Conservation (phyloP, 2,113 vertebrate species). For the Anarrhichthys ocellatus region DNA sequence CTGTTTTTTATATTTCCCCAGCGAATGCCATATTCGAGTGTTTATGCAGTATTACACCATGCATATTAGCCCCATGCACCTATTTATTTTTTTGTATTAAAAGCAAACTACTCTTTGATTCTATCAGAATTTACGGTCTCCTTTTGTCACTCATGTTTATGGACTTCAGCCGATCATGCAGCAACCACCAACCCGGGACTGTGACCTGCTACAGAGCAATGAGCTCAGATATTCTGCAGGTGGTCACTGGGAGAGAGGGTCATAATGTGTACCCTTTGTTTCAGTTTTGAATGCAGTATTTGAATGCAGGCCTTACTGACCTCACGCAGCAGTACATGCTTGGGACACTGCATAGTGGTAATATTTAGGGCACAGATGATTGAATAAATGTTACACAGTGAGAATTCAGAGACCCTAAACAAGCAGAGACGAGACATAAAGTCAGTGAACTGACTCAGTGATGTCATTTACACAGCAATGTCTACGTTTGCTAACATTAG, state of each 20-base stretch:
- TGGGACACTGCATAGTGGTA: too few species aligned
- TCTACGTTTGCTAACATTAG: neutral
- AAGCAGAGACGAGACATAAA: neutral
- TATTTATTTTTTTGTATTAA: neutral
- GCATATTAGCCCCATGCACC: neutral
- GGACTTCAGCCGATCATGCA: neutral
- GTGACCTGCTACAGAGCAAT: too few species aligned
- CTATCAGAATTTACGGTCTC: neutral
- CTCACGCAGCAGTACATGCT: neutral
- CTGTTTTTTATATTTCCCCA: slow-evolving; percentile 3
- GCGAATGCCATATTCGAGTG: neutral
- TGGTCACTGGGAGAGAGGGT: neutral
- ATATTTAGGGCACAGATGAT: neutral
- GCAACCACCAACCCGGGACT: neutral
- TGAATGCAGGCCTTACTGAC: neutral
- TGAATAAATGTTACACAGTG: neutral
- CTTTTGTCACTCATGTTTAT: neutral
- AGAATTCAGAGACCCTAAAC: neutral
- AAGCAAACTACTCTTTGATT: slow-evolving; percentile 12
- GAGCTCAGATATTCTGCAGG: neutral
- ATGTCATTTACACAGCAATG: neutral
- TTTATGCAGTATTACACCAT: neutral
- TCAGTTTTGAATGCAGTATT: neutral
- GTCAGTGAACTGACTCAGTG: neutral
- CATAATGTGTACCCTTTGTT: neutral